Evolutionary conservation across 2,113 vertebrate genomes (phyloP), one percentile per base, ranked within the genome.

Genomic region (Aegypius monachus): DNA sequence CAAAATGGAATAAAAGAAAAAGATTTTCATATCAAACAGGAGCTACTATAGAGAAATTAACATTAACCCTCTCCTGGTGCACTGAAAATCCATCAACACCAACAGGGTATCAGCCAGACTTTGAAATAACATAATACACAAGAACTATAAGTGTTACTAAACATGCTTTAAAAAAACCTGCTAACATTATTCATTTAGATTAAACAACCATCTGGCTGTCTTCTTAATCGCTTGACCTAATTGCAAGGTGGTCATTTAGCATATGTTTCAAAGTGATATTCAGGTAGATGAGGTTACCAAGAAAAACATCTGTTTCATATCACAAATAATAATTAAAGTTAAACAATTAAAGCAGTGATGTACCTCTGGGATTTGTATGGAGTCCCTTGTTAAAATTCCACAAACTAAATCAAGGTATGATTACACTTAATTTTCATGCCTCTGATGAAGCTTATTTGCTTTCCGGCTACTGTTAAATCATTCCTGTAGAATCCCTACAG

Each of bases 271-370:
- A 85, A 91, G 56, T 63, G 48, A 75, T 91, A 82, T 53, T 94
- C 52, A 68, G 34, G 62, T 77, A 87, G 52, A 52, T 23, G 21
- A 87, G 56, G 81, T 72, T 90, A 94, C 15, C 13, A 85, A 72
- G 73, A 75, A 91, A 96, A 94, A 27, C 87, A 95, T 90, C 89
- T 96, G 90, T 91, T 96, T 94, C 78, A n/a, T 86, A 82, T 70
- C 81, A 94, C 43, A 91, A 85, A 93, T 83, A 92, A 86, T 94
- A 92, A 95, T 86, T 82, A 92, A 88, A 92, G 63, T 88, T 95
- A 84, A 96, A 91, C 74, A 79, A 94, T 87, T 79, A 93, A 94
- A 94, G 31, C 36, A 79, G 43, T 45, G 26, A 63, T 40, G 12
- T 65, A 8, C 74, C 22, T 62, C 36, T 53, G 90, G 87, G 96